Percentiles rank a stretch among this genome's conserved stretches.
Conservation (phyloP, 2,113 vertebrate species). For the Takifugu bimaculatus region DNA sequence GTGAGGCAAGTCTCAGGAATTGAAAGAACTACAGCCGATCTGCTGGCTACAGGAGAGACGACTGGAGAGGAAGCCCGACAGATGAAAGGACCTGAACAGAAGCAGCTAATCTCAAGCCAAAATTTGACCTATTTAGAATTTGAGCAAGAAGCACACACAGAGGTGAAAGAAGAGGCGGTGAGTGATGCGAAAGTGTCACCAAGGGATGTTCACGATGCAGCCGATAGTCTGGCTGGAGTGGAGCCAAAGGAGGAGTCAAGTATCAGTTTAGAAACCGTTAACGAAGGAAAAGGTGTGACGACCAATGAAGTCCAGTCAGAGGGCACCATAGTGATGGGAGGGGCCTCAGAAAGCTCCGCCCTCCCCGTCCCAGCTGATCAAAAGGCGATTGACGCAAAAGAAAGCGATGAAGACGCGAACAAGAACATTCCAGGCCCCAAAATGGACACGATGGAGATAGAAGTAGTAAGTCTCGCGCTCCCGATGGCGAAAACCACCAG, state of each 20-base stretch:
- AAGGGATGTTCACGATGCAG: background rate
- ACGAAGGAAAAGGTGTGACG: background rate
- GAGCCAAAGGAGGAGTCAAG: background rate
- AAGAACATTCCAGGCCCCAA: background rate
- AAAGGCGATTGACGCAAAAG: background rate
- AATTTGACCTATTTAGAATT: background rate
- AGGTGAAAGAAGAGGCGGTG: background rate
- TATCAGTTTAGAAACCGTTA: background rate
- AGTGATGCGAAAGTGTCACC: background rate
- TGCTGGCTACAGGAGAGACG: background rate
- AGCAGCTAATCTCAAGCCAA: background rate
- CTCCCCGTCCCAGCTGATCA: background rate
- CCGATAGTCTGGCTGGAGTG: slow-evolving; percentile 1
- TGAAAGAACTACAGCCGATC: background rate
- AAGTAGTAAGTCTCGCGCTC: background rate
- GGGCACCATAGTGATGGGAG: background rate
- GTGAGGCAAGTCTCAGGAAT: background rate
- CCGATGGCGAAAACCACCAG: background rate
- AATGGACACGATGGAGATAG: background rate
- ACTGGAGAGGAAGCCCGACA: background rate
- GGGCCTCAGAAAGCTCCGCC: background rate
- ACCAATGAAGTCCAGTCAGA: background rate
- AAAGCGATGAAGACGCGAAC: background rate
- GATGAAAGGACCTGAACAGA: background rate
- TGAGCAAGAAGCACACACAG: background rate